Percentiles rank a stretch among this genome's conserved stretches.
Evolutionary conservation across 2,797 vertebrate genomes (phyloP).

Genomic region (Tapera naevia): DNA sequence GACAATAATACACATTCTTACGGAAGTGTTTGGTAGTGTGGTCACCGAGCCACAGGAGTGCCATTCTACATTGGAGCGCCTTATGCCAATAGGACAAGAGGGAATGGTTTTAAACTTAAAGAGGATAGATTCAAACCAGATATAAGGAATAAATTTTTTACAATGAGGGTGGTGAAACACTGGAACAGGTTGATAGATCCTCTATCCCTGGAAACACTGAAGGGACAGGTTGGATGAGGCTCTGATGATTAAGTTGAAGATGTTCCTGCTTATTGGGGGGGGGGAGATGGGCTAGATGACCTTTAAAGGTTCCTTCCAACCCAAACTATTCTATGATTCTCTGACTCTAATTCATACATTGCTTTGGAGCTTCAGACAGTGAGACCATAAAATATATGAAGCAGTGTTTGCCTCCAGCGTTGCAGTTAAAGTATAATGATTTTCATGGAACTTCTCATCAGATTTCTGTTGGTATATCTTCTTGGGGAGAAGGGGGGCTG

Average conservation of each 20-base stretch:
- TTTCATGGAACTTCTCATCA: background rate
- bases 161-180: accelerated
- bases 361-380: background rate
- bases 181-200: accelerated
- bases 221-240: background rate
- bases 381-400: accelerated
- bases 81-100: too few species aligned
- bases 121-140: accelerated
- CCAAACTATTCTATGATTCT: background rate
- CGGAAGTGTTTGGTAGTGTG: accelerated
- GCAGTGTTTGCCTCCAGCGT: background rate
- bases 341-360: background rate
- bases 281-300: background rate
- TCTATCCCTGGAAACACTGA: accelerated
- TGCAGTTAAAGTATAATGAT: accelerated
- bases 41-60: background rate
- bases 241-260: background rate
- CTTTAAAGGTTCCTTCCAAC: background rate
- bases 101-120: background rate
- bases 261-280: background rate
- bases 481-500: background rate
- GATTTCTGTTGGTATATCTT: background rate
- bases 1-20: accelerated
- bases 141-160: background rate
- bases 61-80: accelerated